Conservation (phyloP, 2,113 vertebrate genomes). For the Promerops cafer region DNA sequence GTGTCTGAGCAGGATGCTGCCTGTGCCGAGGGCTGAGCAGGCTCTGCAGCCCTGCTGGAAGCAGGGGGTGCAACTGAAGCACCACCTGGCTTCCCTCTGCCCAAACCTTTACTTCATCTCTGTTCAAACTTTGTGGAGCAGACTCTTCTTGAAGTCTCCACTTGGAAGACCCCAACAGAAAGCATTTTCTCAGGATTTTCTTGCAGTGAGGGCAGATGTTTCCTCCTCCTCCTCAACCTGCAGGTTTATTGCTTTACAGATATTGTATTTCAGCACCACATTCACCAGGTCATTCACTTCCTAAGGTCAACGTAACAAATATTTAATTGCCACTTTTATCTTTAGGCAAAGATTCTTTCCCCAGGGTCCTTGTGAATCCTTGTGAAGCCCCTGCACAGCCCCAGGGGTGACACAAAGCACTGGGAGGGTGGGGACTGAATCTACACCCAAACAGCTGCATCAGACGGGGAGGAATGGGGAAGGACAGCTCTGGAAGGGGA, state of each 20-base stretch:
- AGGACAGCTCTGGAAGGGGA: background rate
- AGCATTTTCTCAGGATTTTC: background rate
- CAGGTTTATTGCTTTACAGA: background rate
- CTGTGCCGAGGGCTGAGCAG: background rate
- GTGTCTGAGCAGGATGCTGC: background rate
- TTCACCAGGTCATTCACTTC: background rate
- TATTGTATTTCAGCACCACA: background rate
- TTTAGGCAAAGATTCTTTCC: background rate
- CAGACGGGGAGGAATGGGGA: accelerated
- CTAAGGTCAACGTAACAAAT: background rate
- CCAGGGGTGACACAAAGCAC: background rate
- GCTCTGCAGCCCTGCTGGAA: background rate
- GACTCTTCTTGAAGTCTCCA: background rate
- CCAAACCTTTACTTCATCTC: background rate
- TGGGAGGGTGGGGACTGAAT: background rate
- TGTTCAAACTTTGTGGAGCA: background rate
- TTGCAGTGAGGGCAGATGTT: background rate
- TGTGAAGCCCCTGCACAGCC: background rate
- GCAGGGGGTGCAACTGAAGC: background rate
- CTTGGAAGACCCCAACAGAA: background rate
- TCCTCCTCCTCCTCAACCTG: background rate
- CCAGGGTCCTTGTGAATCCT: background rate
- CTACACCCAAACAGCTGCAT: accelerated
- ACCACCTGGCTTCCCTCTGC: background rate
- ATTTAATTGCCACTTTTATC: background rate